Evolutionary conservation across 2,888 invertebrate genomes (phyloP).

Genomic region (Rhingia rostrata): DNA sequence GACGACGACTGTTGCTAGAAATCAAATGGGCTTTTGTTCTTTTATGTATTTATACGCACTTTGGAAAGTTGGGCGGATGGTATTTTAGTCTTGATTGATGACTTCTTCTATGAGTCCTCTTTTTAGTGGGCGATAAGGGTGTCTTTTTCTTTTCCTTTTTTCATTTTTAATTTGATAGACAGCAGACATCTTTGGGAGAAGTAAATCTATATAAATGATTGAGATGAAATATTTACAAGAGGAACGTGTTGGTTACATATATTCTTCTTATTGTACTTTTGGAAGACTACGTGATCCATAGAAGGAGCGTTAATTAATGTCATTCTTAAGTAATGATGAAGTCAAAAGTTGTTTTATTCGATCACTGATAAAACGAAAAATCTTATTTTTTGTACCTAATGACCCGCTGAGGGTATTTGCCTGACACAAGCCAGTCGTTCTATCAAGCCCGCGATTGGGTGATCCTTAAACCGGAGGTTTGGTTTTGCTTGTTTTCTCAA

Average conservation of each 20-base stretch:
- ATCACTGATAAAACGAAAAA: no score
- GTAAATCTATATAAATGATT: conserved; percentile 2
- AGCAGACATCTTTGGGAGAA: background rate
- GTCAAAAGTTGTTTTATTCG: no score
- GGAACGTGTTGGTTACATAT: background rate
- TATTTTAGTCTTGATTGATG: conserved; percentile 56
- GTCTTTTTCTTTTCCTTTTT: background rate
- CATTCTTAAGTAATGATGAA: no score
- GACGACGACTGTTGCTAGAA: conserved; percentile 31
- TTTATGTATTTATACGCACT: conserved; percentile 29
- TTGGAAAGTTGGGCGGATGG: conserved; percentile 11
- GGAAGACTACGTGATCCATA: background rate
- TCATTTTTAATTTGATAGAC: conserved; percentile 18
- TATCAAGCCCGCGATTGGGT: no score
- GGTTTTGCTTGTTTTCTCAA: no score
- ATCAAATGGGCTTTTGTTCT: conserved; percentile 52
- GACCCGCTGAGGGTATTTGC: no score
- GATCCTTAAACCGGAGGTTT: no score
- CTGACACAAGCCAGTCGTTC: no score
- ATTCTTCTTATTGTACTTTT: background rate
- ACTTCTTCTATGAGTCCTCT: conserved; percentile 42
- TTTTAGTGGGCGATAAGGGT: conserved; percentile 10
- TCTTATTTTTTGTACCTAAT: no score
- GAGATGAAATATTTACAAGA: background rate
- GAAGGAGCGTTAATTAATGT: background rate